Base-by-base conservation (phyloP, 2,888 invertebrate species). In the Apantesis nais region DNA sequence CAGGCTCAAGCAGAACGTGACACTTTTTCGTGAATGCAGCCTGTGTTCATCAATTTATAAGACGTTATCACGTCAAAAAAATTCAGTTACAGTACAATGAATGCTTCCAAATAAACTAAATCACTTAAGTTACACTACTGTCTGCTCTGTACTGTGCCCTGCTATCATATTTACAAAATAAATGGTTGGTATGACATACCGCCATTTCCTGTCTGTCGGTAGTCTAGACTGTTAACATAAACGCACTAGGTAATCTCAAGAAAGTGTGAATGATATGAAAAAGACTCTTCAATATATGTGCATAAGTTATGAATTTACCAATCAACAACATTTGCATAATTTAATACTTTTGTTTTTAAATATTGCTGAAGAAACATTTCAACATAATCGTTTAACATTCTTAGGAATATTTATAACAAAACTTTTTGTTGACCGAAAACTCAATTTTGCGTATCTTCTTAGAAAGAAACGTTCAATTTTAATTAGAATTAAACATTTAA, bases 131-230 rank as follows among this genome's bases (percentile, higher is more conserved):
- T 69, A 48, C 8, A 3, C 34, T 76, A 71, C 80, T 80, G 78
- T 65, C 22, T 39, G n/a, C 11, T 41, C 3, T 76, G 58, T n/a
- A 72, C 80, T 75, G 76, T 82, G 73, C 44, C 67, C 25, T 70
- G 60, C 78, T 76, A 82, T 82, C 78, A 71, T 73, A 76, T 84
- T 83, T 78, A 72, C 74, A 71, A 74, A 71, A 76, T 80, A 81
- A 77, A 77, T 74, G 75, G 73, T 74, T 72, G 70, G 70, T 69
- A 76, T 80, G 83, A 79, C 75, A 80, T 74, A 73, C 72, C 70
- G 69, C 74, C 78, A 75, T 81, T 83, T 85, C 84, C 83, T 84
- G 86, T 86, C 86, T 85, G 80, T 76, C 73, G 34, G 74, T 72
- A 78, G 86, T 86, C 86, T 86, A 86, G 86, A 85, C 85, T 77